A percentile compares a stretch with the other conserved stretches of the same genome.
Conservation (phyloP, 2,797 vertebrate species). For the Cyprinella venusta region DNA sequence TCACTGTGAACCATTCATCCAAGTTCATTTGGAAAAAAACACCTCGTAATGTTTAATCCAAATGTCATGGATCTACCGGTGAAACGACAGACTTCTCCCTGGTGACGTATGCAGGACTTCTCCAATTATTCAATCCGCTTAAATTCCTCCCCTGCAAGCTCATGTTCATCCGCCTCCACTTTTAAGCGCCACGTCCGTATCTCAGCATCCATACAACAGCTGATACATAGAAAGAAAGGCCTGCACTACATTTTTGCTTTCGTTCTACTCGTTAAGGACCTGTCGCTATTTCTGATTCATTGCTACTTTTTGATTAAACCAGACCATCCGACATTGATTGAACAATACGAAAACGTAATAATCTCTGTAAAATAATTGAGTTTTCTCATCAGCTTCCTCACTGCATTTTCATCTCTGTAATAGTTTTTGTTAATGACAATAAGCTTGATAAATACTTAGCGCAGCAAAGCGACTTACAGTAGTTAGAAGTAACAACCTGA, state of each 20-base stretch:
- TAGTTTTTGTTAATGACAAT: neutral
- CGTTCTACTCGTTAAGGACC: neutral
- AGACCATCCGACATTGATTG: neutral
- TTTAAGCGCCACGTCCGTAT: neutral
- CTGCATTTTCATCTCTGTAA: neutral
- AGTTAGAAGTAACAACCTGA: neutral
- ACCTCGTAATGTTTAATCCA: no score
- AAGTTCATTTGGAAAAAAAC: no score
- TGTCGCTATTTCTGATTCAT: neutral
- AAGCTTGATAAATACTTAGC: neutral
- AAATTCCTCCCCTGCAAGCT: no score
- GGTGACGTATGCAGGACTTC: no score
- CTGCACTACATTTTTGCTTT: neutral
- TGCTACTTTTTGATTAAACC: neutral
- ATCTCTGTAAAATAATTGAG: neutral
- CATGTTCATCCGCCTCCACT: neutral
- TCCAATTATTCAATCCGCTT: no score
- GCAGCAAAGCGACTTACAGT: neutral
- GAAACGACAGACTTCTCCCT: no score
- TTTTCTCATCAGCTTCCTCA: neutral
- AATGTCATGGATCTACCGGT: no score
- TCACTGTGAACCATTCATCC: no score
- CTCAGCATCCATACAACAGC: neutral
- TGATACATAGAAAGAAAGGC: no score
- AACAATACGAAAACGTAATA: neutral